Conservation (phyloP, 1,140 invertebrate species). For the Campoletis sonorensis region DNA sequence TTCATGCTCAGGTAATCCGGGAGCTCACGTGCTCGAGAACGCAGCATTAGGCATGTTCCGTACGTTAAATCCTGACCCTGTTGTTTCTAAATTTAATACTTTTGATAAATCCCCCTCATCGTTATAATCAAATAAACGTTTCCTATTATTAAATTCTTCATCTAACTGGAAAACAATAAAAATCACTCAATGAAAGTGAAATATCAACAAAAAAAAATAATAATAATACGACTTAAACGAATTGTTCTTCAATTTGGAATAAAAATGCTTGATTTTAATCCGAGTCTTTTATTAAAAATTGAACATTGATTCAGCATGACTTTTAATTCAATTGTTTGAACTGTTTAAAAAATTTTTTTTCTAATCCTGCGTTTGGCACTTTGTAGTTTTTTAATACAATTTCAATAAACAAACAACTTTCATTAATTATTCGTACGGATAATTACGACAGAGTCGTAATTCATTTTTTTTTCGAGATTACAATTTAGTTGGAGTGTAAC, state of each 20-base stretch:
- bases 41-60: constrained; percentile 11
- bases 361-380: too few species aligned
- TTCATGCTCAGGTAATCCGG: constrained; percentile 12
- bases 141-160: neutral
- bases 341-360: too few species aligned
- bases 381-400: too few species aligned
- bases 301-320: too few species aligned
- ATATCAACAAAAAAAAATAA: too few species aligned
- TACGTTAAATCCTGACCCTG: constrained; percentile 5
- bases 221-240: too few species aligned
- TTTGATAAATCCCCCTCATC: neutral
- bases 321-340: too few species aligned
- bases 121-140: neutral
- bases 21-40: constrained; percentile 11
- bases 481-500: neutral
- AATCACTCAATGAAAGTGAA: too few species aligned
- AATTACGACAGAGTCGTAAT: neutral
- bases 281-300: too few species aligned
- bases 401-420: neutral
- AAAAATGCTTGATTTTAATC: too few species aligned
- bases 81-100: constrained; percentile 13
- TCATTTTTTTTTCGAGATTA: neutral
- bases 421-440: neutral
- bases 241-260: too few species aligned
- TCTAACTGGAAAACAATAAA: neutral